Conservation (phyloP, 1,140 invertebrate genomes). For the Globodera ellingtonae region DNA sequence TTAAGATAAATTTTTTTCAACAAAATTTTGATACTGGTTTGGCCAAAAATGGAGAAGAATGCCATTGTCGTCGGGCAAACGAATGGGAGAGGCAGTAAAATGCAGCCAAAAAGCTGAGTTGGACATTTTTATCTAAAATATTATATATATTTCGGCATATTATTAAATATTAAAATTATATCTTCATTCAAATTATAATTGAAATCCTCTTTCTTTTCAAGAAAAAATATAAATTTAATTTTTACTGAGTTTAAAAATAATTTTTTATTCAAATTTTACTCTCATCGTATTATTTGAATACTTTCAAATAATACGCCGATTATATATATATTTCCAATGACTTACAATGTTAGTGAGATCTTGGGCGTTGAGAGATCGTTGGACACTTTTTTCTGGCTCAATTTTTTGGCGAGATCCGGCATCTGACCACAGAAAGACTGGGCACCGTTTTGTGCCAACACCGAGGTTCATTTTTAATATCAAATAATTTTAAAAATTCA, state of each 20-base stretch:
- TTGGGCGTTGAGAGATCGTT: neutral
- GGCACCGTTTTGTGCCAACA: neutral
- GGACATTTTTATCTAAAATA: neutral
- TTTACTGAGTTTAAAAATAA: no score
- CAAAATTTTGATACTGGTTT: neutral
- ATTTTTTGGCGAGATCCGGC: neutral
- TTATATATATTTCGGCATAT: neutral
- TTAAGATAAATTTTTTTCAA: neutral
- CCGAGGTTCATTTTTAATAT: neutral
- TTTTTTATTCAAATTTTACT: no score
- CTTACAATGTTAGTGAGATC: neutral
- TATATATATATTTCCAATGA: no score
- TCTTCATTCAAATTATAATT: no score
- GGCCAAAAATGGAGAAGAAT: neutral
- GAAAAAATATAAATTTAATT: no score
- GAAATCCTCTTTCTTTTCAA: no score
- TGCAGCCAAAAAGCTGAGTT: neutral
- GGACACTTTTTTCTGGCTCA: neutral
- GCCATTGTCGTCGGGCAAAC: neutral
- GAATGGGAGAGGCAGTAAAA: neutral
- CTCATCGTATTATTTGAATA: no score
- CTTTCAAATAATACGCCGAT: no score
- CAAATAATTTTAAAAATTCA: neutral
- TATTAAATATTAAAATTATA: no score
- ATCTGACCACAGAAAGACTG: slow-evolving; percentile 5